Evolutionary conservation across 2,888 invertebrate species (phyloP).

Genomic region (Holacanthella duospinosa): DNA sequence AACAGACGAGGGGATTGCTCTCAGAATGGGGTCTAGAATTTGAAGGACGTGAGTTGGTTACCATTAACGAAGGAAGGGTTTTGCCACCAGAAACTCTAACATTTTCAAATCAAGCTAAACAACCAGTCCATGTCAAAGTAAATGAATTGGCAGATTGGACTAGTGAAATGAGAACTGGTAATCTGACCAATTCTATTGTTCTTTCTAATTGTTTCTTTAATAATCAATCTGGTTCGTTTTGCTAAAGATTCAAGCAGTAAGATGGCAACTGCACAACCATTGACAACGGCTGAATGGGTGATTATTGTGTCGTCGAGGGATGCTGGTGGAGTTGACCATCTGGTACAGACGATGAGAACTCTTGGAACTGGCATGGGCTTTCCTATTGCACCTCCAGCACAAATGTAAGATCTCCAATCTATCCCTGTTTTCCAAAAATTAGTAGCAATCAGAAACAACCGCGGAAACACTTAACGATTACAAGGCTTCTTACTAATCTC

Average conservation of each 20-base stretch:
- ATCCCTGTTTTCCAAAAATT: no score
- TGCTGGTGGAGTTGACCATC: conserved; percentile 8
- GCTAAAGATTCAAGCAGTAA: conserved; percentile 41
- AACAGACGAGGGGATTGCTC: no score
- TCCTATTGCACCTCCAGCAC: conserved; percentile 13
- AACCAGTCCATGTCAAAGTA: neutral
- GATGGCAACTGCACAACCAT: neutral
- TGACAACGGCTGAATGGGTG: conserved; percentile 29
- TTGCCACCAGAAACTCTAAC: neutral
- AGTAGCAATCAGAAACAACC: no score
- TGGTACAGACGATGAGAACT: conserved; percentile 17
- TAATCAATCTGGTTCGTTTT: neutral
- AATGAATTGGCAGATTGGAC: neutral
- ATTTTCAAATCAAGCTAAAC: neutral
- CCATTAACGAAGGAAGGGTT: neutral
- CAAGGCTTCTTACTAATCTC: neutral
- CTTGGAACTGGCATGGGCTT: conserved; percentile 27
- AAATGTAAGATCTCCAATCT: no score
- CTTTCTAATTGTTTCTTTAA: neutral
- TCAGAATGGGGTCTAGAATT: conserved; percentile 68
- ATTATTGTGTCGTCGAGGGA: conserved; percentile 22
- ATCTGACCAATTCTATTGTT: neutral
- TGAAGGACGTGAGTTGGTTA: conserved; percentile 40
- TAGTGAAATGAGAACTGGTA: neutral
- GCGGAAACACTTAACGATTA: neutral